Evolutionary conservation across 1,140 invertebrate species (phyloP).

Genomic region (Drosophila ironensis): DNA sequence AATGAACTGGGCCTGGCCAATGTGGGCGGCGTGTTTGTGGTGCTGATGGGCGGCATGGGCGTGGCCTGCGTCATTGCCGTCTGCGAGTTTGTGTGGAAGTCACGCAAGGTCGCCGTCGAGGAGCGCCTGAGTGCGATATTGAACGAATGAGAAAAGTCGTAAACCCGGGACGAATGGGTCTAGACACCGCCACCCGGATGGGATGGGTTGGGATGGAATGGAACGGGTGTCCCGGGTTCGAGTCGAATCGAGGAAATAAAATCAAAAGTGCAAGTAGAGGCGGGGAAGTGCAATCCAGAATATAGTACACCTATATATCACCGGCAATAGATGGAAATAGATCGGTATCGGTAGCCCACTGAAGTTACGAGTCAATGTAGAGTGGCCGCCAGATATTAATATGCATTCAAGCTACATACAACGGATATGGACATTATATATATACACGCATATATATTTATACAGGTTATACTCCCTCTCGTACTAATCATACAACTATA

Average conservation of each 20-base stretch:
- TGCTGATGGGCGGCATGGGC: slow-evolving; percentile 94
- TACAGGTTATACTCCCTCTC: slow-evolving; percentile 50
- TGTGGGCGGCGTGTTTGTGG: slow-evolving; percentile 97
- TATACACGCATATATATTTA: slow-evolving; percentile 38
- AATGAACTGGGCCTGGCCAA: slow-evolving; percentile 94
- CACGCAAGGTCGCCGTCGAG: slow-evolving; percentile 93
- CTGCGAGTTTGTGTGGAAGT: slow-evolving; percentile 97
- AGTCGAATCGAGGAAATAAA: not conserved
- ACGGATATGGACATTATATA: slow-evolving; percentile 15
- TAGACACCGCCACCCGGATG: too few relatives aligned
- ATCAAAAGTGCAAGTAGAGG: slow-evolving; percentile 17
- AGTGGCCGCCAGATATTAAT: slow-evolving; percentile 35
- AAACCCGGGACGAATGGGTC: slow-evolving; percentile 77
- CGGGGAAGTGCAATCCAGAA: slow-evolving; percentile 20
- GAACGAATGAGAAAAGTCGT: slow-evolving; percentile 80
- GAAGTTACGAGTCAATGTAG: slow-evolving; percentile 43
- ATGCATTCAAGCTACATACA: slow-evolving; percentile 23
- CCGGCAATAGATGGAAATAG: slow-evolving; percentile 27
- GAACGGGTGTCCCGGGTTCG: slow-evolving; percentile 6
- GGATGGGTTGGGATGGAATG: not conserved
- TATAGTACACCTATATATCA: slow-evolving; percentile 25
- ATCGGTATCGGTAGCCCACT: slow-evolving; percentile 9
- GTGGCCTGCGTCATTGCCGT: slow-evolving; percentile 94
- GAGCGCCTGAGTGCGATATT: slow-evolving; percentile 88
- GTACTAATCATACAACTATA: slow-evolving; percentile 42